These are phyloP conservation scores for Corythucha ciliata DNA, from an alignment of 2,888 invertebrate species.

Conservation along the genomic window DNA sequence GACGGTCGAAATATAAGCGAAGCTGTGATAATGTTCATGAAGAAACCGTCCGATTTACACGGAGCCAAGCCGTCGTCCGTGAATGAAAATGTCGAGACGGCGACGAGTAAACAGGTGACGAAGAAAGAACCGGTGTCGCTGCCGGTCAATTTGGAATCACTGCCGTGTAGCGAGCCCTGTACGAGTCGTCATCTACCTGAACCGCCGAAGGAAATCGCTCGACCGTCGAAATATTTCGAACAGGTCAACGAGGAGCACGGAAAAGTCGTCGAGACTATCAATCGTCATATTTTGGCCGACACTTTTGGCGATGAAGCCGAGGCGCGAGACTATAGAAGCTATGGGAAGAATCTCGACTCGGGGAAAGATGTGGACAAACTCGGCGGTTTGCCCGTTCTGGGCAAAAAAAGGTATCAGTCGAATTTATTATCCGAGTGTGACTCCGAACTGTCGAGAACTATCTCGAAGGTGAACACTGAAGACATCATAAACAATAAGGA, in stretches of 20 bases:
- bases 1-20: constrained; percentile 23
- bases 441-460: constrained; percentile 32
- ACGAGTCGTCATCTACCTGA: too few species aligned
- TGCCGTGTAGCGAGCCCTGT: too few species aligned
- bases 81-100: too few species aligned
- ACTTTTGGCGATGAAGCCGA: constrained; percentile 32
- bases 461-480: constrained; percentile 29
- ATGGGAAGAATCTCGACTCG: constrained; percentile 19
- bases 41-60: too few species aligned
- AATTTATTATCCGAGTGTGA: constrained; percentile 29
- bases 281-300: constrained; percentile 31
- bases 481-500: constrained; percentile 24
- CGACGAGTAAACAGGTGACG: too few species aligned
- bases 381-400: constrained; percentile 2
- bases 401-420: constrained; percentile 17
- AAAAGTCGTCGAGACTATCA: constrained; percentile 35
- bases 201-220: too few species aligned
- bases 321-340: constrained; percentile 23
- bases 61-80: too few species aligned
- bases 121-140: too few species aligned
- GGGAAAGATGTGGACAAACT: constrained; percentile 8
- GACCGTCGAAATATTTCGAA: too few species aligned
- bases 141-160: too few species aligned
- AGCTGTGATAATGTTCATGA: constrained; percentile 20
- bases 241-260: constrained; percentile 34